phyloP scores from a whole-genome alignment of 2,888 invertebrate genomes.

The Augochlorella aurata region DNA sequence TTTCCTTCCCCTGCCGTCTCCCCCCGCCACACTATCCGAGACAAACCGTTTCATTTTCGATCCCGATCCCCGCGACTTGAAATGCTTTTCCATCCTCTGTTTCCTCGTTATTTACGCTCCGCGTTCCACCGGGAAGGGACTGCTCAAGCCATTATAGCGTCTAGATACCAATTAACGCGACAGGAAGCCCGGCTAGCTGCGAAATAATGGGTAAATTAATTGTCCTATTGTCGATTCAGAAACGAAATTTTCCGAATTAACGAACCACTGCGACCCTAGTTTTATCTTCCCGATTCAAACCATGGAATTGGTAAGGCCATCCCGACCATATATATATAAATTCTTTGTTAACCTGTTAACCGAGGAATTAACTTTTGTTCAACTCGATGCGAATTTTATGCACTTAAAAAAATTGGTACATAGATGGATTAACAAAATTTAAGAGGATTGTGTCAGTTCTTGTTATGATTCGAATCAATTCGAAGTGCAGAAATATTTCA shows the following conservation, averaged over 20 bases:
- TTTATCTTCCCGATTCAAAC: too few relatives aligned
- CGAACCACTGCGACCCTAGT: not conserved
- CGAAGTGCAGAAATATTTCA: too few relatives aligned
- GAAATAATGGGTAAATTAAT: conserved; percentile 32
- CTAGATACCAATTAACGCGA: conserved; percentile 1
- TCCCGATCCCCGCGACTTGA: not conserved
- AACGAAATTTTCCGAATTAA: conserved; percentile 23
- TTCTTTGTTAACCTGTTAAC: too few relatives aligned
- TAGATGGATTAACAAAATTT: too few relatives aligned
- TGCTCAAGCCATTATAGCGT: not conserved
- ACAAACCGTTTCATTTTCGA: conserved; percentile 27
- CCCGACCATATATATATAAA: too few relatives aligned
- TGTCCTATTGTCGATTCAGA: conserved; percentile 15
- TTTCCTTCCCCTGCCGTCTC: not conserved
- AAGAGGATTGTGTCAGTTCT: too few relatives aligned
- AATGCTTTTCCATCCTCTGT: not conserved
- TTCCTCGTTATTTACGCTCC: not conserved
- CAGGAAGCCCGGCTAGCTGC: not conserved
- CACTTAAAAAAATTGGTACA: too few relatives aligned
- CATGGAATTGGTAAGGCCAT: too few relatives aligned
- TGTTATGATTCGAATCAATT: too few relatives aligned
- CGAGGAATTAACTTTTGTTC: too few relatives aligned
- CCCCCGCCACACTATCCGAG: not conserved
- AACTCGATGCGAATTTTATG: too few relatives aligned
- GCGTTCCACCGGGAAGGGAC: not conserved